These are phyloP conservation scores for Asobara japonica DNA, from an alignment of 1,140 invertebrate species.

Conservation along the genomic window DNA sequence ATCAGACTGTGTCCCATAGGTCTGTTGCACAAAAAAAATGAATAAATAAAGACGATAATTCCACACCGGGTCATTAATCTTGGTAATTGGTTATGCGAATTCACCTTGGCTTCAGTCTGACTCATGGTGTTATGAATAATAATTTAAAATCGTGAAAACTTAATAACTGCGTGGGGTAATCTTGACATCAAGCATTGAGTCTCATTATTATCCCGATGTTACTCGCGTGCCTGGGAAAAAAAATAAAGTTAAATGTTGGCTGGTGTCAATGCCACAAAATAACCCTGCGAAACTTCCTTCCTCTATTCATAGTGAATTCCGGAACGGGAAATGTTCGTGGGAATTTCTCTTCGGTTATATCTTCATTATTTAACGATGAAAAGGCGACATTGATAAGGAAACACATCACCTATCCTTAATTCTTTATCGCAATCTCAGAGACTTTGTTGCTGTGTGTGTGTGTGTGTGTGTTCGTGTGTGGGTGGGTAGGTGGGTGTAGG, in stretches of 20 bases:
- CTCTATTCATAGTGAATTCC: slow-evolving; percentile 21
- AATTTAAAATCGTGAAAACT: slow-evolving; percentile 14
- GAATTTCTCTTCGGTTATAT: slow-evolving; percentile 29
- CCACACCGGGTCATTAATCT: slow-evolving; percentile 26
- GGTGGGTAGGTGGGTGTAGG: too few species aligned
- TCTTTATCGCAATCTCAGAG: too few species aligned
- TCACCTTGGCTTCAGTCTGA: slow-evolving; percentile 2
- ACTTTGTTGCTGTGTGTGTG: too few species aligned
- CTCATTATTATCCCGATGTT: slow-evolving; percentile 10
- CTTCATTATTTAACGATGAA: neutral
- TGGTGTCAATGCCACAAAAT: slow-evolving; percentile 55
- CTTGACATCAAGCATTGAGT: neutral
- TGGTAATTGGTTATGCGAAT: slow-evolving; percentile 30
- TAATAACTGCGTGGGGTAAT: slow-evolving; percentile 6
- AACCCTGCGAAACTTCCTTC: slow-evolving; percentile 43
- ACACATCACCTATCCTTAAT: neutral
- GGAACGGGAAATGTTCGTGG: slow-evolving; percentile 48
- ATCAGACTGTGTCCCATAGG: slow-evolving; percentile 20
- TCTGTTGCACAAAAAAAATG: neutral
- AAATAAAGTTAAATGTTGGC: slow-evolving; percentile 38
- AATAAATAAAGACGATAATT: slow-evolving; percentile 19
- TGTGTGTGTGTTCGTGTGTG: too few species aligned
- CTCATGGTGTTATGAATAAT: slow-evolving; percentile 24
- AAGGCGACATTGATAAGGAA: neutral
- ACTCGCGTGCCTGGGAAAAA: neutral